phyloP scores from a whole-genome alignment of 92 coral and sea anemone genomes.

The Heteractis magnifica region DNA sequence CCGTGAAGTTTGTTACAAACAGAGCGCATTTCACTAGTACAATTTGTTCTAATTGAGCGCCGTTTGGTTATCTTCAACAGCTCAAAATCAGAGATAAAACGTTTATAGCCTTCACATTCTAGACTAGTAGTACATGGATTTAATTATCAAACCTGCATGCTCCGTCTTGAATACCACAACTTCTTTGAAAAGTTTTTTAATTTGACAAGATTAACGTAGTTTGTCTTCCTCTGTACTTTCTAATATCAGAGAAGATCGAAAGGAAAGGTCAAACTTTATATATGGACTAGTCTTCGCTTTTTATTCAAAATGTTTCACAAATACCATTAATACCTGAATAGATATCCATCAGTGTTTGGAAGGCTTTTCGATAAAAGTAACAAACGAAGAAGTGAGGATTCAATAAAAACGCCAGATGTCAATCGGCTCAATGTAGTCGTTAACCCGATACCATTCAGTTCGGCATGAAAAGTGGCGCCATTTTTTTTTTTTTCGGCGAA shows the following conservation, averaged over 20 bases:
- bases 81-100: neutral
- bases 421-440: neutral
- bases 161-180: no score
- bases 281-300: neutral
- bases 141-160: neutral
- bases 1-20: neutral
- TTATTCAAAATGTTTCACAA: neutral
- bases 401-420: constrained; percentile 2
- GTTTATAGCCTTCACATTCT: no score
- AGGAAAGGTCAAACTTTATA: no score
- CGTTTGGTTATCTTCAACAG: neutral
- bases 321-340: neutral
- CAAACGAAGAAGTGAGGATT: neutral
- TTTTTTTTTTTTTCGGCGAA: neutral
- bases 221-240: no score
- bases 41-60: neutral
- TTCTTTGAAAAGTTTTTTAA: no score
- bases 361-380: constrained; percentile 10
- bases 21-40: neutral
- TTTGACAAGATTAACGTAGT: no score
- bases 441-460: neutral
- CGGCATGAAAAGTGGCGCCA: neutral
- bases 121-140: neutral
- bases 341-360: neutral
- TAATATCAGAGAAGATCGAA: no score